Base-by-base conservation (phyloP, 2,797 vertebrate genomes). In the Lutjanus argentimaculatus region DNA sequence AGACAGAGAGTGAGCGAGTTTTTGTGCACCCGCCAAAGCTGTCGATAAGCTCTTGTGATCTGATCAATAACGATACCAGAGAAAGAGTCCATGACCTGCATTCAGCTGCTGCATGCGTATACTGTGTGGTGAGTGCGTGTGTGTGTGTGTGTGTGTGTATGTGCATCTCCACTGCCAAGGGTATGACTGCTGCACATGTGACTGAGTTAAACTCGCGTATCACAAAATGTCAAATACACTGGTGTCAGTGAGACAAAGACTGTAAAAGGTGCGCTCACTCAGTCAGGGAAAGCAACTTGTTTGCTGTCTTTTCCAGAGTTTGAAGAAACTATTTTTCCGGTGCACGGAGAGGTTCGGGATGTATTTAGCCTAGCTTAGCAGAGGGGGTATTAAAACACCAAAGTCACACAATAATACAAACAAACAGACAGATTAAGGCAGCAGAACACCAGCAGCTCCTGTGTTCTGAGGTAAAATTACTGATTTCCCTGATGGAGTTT, bases 21-120 rank as follows among this genome's bases (percentile, higher is more conserved):
- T 86, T 59, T 83, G 55, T 87, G 52, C 74, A 57, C 71, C 72
- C 75, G 88, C 83, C 71, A 83, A 69, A 89, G 68, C 65, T 51
- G 82, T 95, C 93, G 83, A 94, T 95, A 92, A 66, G 65, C 88
- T 91, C 75, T 87, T 85, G 80, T 91, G 91, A 89, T 67, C 78
- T 52, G 83, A 93, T 94, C 94, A 66, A 94, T 94, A 81, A 56
- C 86, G 88, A 89, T 79, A 88, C 56, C 90, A 88, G 72, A 90
- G 89, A 79, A 85, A n/a, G 77, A 63, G 67, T 78, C 81, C 82
- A 78, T 95, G 94, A 93, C 94, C 93, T 90, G 91, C 80, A 94
- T 94, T 94, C 89, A 85, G 82, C 79, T 66, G 63, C 66, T 77
- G 71, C 57, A 61, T 72, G 69, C 21, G 40, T 68, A 43, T 64